Evolutionary conservation across 2,888 invertebrate species (phyloP), one percentile per base, ranked within the genome.

Genomic region (Eupithecia dodoneata): DNA sequence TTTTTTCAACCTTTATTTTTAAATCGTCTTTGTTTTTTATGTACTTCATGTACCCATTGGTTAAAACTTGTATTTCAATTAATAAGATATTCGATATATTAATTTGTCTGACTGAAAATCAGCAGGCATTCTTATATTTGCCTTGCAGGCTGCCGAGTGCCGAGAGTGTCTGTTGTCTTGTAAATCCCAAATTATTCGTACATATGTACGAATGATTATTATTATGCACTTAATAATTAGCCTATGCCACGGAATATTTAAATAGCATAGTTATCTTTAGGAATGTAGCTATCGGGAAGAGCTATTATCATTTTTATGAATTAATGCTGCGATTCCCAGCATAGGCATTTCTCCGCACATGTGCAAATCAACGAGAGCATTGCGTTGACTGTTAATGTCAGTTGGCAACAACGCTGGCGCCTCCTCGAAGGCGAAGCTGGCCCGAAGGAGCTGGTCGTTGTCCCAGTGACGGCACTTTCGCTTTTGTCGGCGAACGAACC

Each of bases 401-500:
- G 78, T 80, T 80, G 79, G 77, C 81, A 81, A 81, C 71, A 71
- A 49, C 63, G 71, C 72, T 59, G 77, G 73, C 80, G 73, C 71
- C 83, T 86, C 87, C 88, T 91, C 91, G 92, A 91, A 90, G 88
- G 89, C 85, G 72, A 42, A 73, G 82, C 87, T 86, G 88, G 88
- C 83, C 84, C 85, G 87, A 90, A 92, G 94, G 93, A 93, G 90
- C 15, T 92, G 94, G 94, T 94, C 95, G 91, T 94, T 93, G 95
- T 94, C 92, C 95, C 93, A 94, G 85, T 95, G 94, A 94, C 85
- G 88, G 87, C 87, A 94, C 94, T 95, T 95, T 95, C 95, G 94
- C 93, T 95, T 93, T 95, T 91, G 90, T 92, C 91, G 94, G 94
- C 93, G 93, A 95, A 93, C 92, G 95, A 95, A 95, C 95, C 94